Evolutionary conservation across 30 jellyfish, hydroid and myxozoan genomes (phyloP).

Genomic region (Clytia hemisphaerica): DNA sequence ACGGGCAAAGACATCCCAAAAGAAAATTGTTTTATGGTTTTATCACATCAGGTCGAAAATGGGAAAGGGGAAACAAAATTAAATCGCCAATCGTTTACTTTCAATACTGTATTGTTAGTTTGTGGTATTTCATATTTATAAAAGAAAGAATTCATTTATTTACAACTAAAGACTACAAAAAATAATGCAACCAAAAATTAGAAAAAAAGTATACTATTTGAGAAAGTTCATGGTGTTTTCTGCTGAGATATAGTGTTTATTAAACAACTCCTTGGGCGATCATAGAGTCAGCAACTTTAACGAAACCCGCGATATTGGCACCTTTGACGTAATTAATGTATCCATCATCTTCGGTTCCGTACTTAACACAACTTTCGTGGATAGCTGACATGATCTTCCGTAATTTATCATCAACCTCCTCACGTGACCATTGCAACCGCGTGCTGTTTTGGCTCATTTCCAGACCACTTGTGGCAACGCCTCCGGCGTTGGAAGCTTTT

Average conservation of each 20-base stretch:
- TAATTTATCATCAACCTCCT: slow-evolving; percentile 71
- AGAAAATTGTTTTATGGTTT: too few relatives aligned
- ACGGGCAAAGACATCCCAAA: too few relatives aligned
- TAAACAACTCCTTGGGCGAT: slow-evolving; percentile 67
- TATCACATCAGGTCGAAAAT: too few relatives aligned
- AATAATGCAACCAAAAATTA: too few relatives aligned
- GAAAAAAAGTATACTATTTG: too few relatives aligned
- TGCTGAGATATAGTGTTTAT: not conserved
- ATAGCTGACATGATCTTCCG: slow-evolving; percentile 51
- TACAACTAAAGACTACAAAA: too few relatives aligned
- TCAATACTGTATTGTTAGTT: too few relatives aligned
- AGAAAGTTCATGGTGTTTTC: too few relatives aligned
- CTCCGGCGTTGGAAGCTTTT: slow-evolving; percentile 92
- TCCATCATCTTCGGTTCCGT: slow-evolving; percentile 35
- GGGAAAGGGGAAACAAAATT: too few relatives aligned
- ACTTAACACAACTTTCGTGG: slow-evolving; percentile 50
- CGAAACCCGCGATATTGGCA: slow-evolving; percentile 78
- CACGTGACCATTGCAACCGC: slow-evolving; percentile 62
- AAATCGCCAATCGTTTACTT: too few relatives aligned
- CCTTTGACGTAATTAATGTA: slow-evolving; percentile 70
- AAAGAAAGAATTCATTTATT: too few relatives aligned
- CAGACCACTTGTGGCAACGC: slow-evolving; percentile 88
- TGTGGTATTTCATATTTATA: too few relatives aligned
- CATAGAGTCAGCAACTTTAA: slow-evolving; percentile 87
- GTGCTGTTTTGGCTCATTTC: slow-evolving; percentile 92